Percentiles rank a stretch among this genome's conserved stretches.
These are phyloP conservation scores for Hoplostethus atlanticus DNA, from an alignment of 2,797 vertebrate species.

Conservation along the genomic window DNA sequence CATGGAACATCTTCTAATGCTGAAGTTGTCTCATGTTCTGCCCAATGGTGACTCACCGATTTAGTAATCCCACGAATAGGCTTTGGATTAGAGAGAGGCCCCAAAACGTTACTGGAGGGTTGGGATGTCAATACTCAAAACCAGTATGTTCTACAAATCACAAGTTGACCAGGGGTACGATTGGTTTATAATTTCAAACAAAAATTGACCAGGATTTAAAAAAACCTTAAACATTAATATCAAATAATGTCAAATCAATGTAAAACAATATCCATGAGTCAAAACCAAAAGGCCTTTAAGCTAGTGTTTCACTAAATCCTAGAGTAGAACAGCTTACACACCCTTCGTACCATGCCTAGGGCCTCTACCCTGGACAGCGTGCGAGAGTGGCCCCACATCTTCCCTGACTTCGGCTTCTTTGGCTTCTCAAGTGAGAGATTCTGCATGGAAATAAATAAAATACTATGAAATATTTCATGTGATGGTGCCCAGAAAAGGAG, in stretches of 20 bases:
- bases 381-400: conserved; percentile 84
- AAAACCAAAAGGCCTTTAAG: not conserved
- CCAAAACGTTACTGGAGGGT: conserved; percentile 62
- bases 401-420: conserved; percentile 79
- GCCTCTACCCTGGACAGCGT: conserved; percentile 84
- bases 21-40: conserved; percentile 36
- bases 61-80: conserved; percentile 85
- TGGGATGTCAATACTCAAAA: conserved; percentile 42
- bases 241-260: not conserved
- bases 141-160: conserved; percentile 26
- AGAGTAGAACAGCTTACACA: not conserved
- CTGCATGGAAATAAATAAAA: conserved; percentile 52
- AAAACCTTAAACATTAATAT: not conserved
- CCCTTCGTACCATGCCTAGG: conserved; percentile 81
- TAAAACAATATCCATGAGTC: not conserved
- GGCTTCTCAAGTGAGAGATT: conserved; percentile 86
- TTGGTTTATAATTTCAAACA: conserved; percentile 11
- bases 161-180: not conserved
- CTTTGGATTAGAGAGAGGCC: conserved; percentile 78
- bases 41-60: conserved; percentile 81
- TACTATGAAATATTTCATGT: not conserved
- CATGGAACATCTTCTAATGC: conserved; percentile 11
- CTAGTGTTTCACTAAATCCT: no score
- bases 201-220: not conserved
- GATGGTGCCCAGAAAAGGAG: not conserved